Conservation (phyloP, 2,113 vertebrate genomes). For the Malaclemys terrapin region DNA sequence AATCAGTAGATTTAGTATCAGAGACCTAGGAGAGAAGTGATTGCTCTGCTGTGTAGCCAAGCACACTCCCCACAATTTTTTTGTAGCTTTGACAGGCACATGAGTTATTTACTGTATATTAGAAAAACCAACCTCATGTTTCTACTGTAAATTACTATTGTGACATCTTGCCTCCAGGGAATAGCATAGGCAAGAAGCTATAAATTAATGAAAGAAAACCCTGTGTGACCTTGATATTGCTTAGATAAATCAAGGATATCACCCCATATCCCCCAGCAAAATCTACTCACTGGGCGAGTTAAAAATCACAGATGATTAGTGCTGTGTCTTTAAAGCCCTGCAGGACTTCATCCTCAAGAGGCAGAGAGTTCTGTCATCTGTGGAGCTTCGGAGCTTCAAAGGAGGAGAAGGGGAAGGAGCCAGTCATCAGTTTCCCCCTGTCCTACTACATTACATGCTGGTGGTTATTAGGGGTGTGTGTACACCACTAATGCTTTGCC, state of each 20-base stretch:
- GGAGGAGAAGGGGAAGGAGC: neutral
- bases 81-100: slow-evolving; percentile 63
- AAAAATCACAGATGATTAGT: neutral
- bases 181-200: neutral
- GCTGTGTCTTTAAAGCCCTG: neutral
- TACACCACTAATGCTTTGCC: neutral
- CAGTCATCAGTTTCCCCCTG: neutral
- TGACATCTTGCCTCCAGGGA: neutral
- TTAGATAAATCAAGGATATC: slow-evolving; percentile 48
- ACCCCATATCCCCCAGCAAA: neutral
- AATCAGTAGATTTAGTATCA: neutral
- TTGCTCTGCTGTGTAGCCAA: slow-evolving; percentile 5
- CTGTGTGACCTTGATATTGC: slow-evolving; percentile 11
- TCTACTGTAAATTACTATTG: neutral
- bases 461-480: neutral
- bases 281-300: neutral
- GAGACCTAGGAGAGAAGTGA: neutral
- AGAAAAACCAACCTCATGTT: neutral
- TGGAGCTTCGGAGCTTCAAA: neutral
- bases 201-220: slow-evolving; percentile 20
- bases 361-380: neutral
- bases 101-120: neutral
- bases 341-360: neutral
- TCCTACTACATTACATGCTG: neutral
- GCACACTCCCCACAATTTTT: neutral